Evolutionary conservation across 2,888 invertebrate species (phyloP), one percentile per base, ranked within the genome.

Genomic region (Panopea generosa): DNA sequence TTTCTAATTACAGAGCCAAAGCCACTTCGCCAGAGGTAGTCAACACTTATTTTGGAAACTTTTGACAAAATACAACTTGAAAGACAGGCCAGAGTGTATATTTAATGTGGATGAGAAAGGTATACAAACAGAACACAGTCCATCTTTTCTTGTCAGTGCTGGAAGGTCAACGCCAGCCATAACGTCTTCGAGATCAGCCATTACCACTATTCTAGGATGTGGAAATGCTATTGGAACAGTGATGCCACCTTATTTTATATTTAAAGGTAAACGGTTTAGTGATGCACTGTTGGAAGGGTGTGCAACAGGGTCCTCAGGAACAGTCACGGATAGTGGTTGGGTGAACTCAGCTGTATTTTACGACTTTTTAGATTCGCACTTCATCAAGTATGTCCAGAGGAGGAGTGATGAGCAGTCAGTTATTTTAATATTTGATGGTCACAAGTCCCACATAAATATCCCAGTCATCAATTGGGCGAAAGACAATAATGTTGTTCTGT

Each of bases 21-120:
- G 59, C 72, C 14, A 60, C 68, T 38, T 59, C 65, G 0, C 20
- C 40, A 38, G 65, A 52, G 22, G 16, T 20, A 49, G 67, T 77
- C 0, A 29, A n/a, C 2, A 16, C 3, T 1, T 68, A 77, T 29
- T 77, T 60, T 22, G 20, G 2, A 1, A 53, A 69, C 68, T 77
- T 9, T n/a, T 77, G 14, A 62, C 53, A 24, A 59, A 68, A 45
- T 55, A 63, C 33, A 20, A 77, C 16, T 53, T 77, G 9, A 33
- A 49, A 27, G n/a, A 50, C 4, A 20, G 14, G 11, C 76, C 62
- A 20, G 63, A 76, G n/a, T 24, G 55, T 14, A 62, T 71, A 1
- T 76, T 52, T 47, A 71, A 66, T 47, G 22, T 76, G 4, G 76
- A 61, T 61, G 67, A 74, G 24, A 69, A 63, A 22, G 62, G 62